Conservation (phyloP, 2,113 vertebrate species). For the Amblyornis subalaris region DNA sequence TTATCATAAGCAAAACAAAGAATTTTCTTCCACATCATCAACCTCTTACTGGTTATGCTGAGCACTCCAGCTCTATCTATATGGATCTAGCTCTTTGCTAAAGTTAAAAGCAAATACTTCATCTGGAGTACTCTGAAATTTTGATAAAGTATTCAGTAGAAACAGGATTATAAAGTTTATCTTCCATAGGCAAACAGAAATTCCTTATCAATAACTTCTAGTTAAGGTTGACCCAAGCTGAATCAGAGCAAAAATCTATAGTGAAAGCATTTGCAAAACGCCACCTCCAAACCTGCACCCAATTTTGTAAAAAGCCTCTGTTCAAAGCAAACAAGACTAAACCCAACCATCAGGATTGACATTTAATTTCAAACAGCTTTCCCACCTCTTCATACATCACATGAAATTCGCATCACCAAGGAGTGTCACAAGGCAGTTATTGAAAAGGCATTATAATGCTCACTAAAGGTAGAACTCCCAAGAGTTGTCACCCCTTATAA, state of each 20-base stretch:
- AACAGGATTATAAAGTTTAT: background rate
- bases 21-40: background rate
- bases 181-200: background rate
- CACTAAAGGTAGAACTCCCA: background rate
- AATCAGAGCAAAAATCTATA: background rate
- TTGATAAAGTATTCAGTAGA: background rate
- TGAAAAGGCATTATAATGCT: background rate
- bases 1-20: background rate
- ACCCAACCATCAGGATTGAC: background rate
- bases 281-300: background rate
- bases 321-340: background rate
- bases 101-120: background rate
- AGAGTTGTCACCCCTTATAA: background rate
- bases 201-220: background rate
- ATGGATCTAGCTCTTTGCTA: rapidly evolving
- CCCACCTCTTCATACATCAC: background rate
- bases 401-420: background rate
- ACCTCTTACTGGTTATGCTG: background rate
- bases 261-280: background rate
- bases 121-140: background rate
- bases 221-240: background rate
- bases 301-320: background rate
- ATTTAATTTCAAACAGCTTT: background rate
- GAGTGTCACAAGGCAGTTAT: background rate
- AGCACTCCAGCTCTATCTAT: background rate